phyloP scores from a whole-genome alignment of 1,140 invertebrate genomes.

The Yoshiicerus persimilis region DNA sequence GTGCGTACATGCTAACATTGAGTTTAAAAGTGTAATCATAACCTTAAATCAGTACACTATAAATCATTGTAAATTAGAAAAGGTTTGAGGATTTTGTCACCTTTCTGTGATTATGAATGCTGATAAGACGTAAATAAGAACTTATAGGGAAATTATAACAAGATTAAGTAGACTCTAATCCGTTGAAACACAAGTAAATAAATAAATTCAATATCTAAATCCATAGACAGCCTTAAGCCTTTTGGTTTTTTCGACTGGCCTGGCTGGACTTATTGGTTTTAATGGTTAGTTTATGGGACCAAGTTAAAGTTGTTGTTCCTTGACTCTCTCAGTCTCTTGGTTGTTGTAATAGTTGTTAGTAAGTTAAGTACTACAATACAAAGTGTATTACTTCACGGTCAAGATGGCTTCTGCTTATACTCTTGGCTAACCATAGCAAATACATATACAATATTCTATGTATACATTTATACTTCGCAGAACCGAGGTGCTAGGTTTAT shows the following conservation, averaged over 20 bases:
- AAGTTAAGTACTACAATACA: slow-evolving; percentile 15
- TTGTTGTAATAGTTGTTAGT: slow-evolving; percentile 5
- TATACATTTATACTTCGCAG: background rate
- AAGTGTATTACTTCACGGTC: slow-evolving; percentile 36
- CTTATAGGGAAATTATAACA: background rate
- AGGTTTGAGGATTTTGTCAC: background rate
- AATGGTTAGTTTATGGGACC: slow-evolving; percentile 3
- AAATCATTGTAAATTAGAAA: background rate
- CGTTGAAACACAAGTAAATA: background rate
- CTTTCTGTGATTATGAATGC: background rate
- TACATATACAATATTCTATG: background rate
- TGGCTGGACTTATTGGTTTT: background rate
- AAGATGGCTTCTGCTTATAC: slow-evolving; percentile 42
- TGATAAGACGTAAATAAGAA: background rate
- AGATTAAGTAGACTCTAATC: background rate
- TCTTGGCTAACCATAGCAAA: slow-evolving; percentile 16
- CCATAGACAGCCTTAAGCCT: background rate
- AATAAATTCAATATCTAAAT: slow-evolving; percentile 1
- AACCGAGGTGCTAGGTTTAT: background rate
- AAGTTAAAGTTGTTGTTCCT: slow-evolving; percentile 26
- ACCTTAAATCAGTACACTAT: background rate
- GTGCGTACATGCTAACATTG: background rate
- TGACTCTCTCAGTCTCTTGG: background rate
- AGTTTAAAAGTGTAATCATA: background rate
- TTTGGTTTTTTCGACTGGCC: background rate